Conservation (phyloP, 64 coral and sea anemone genomes). For the Orbicella faveolata region DNA sequence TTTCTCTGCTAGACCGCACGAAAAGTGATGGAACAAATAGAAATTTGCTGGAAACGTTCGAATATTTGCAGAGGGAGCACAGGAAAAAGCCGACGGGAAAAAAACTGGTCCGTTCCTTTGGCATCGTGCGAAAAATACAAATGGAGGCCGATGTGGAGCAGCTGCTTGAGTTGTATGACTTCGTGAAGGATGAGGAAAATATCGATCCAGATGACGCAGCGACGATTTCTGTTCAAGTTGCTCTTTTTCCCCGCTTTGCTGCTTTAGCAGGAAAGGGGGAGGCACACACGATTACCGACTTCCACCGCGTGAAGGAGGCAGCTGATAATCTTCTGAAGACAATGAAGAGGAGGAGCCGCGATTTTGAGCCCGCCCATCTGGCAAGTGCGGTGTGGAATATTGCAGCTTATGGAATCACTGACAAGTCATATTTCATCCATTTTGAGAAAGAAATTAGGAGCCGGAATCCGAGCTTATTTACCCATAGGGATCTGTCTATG, state of each 20-base stretch:
- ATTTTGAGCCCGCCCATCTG: slow-evolving; percentile 45
- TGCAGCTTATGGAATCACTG: slow-evolving; percentile 14
- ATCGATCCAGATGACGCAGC: not conserved
- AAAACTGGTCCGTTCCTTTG: not conserved
- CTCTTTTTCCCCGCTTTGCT: not conserved
- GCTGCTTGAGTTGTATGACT: not conserved
- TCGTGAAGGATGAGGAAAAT: not conserved
- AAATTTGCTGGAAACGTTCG: not conserved
- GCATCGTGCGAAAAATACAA: slow-evolving; percentile 16
- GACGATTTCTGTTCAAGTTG: slow-evolving; percentile 18
- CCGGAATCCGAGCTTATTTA: slow-evolving; percentile 35
- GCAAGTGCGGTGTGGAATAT: slow-evolving; percentile 56
- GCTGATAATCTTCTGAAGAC: not conserved
- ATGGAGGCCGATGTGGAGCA: not conserved
- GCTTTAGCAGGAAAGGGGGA: not conserved
- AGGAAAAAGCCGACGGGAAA: not conserved
- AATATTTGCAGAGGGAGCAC: not conserved
- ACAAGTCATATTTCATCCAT: slow-evolving; percentile 49
- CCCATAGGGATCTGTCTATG: slow-evolving; percentile 65
- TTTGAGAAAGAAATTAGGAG: slow-evolving; percentile 67
- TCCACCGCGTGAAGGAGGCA: not conserved
- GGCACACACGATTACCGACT: not conserved
- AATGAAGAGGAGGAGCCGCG: slow-evolving; percentile 21
- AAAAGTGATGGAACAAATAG: not conserved
- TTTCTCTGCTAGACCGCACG: not conserved